Evolutionary conservation across 2,888 invertebrate genomes (phyloP), one percentile per base, ranked within the genome.

Genomic region (Dinocampus coccinellae): DNA sequence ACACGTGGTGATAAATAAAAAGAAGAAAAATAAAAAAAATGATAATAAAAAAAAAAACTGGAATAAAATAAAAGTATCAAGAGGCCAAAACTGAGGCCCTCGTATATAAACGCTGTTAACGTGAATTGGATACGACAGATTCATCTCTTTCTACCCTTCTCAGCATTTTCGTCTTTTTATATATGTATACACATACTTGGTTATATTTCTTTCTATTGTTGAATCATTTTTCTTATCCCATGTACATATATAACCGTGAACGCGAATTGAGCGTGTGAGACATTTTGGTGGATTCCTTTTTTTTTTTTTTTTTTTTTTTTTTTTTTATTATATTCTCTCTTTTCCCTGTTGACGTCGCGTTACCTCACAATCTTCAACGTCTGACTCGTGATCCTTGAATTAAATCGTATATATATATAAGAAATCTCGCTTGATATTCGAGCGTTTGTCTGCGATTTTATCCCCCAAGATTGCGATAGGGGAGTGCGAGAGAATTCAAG

Each of bases 331-430:
- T n/a, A n/a, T n/a, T n/a, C n/a, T n/a, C n/a, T n/a, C n/a, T n/a
- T n/a, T n/a, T 34, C 36, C 34, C 62, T 39, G 10, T 24, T 39
- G 24, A 42, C 22, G 63, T 20, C 42, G 71, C 24, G 60, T 36
- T 16, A 34, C 53, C 68, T 58, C 52, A n/a, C n/a, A n/a, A n/a
- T n/a, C 58, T 73, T 53, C 76, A 73, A 67, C 74, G 71, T 66
- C 73, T 20, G 16, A 47, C 20, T 71, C 66, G 60, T 57, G 71
- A 73, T 75, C 74, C 73, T 73, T 73, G 74, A 74, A 74, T 77
- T 68, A 72, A 74, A 74, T 77, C 74, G 67, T 70, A 77, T 57
- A 57, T 55, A 55, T 57, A 47, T 72, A n/a, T n/a, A n/a, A n/a
- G 69, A 77, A 77, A 74, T 73, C 69, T 71, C 26, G 57, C 26